Percentiles rank a stretch among this genome's conserved stretches.
Evolutionary conservation across 2,113 vertebrate genomes (phyloP).

Genomic region (Leucopsar rothschildi): DNA sequence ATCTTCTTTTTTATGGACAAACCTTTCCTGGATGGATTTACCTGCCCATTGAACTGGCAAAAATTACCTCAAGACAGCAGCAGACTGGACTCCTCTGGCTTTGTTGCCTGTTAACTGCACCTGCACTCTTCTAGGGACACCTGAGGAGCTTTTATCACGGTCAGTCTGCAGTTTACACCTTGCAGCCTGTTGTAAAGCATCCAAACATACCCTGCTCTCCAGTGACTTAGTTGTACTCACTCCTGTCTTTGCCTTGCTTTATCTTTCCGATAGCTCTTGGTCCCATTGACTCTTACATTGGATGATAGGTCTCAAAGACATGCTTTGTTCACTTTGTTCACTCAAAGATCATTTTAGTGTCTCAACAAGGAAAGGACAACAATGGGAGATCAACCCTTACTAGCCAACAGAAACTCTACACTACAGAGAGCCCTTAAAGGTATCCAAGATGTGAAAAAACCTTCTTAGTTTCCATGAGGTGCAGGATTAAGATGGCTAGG

Average conservation of each 20-base stretch:
- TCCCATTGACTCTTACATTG: background rate
- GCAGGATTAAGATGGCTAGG: background rate
- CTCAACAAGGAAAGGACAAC: background rate
- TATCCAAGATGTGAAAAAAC: background rate
- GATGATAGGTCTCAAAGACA: background rate
- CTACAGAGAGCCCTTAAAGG: background rate
- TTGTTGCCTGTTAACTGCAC: background rate
- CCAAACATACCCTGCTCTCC: background rate
- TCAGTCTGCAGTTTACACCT: background rate
- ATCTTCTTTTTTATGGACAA: background rate
- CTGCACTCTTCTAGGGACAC: background rate
- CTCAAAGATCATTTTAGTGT: background rate
- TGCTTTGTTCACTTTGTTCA: background rate
- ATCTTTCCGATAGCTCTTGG: background rate
- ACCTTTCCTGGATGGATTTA: background rate
- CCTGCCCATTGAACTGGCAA: background rate
- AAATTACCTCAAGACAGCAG: background rate
- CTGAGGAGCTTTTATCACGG: background rate
- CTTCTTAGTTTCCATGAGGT: background rate
- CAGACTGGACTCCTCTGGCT: accelerated
- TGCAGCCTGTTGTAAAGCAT: background rate
- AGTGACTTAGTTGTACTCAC: background rate
- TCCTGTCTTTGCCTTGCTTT: background rate
- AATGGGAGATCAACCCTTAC: background rate
- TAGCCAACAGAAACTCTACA: background rate